A percentile compares a stretch with the other conserved stretches of the same genome.
These are phyloP conservation scores for Diplazon laetatorius DNA, from an alignment of 2,888 invertebrate species.

Conservation along the genomic window DNA sequence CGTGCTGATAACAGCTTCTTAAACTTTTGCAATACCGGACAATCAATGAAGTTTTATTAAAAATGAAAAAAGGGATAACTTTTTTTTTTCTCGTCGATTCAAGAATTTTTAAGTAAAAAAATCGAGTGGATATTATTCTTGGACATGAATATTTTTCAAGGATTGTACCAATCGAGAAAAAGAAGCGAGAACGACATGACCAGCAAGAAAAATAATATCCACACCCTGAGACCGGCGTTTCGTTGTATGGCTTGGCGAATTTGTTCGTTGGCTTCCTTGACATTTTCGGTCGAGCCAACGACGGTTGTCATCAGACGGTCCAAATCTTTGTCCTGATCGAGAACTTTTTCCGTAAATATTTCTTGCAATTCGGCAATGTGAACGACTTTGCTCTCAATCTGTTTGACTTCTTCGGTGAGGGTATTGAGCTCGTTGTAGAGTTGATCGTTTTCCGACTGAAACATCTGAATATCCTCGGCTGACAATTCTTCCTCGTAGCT, in stretches of 20 bases:
- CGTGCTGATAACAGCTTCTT: neutral
- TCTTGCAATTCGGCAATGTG: conserved; percentile 98
- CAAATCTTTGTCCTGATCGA: conserved; percentile 97
- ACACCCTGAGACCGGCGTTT: conserved; percentile 97
- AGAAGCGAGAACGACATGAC: conserved; percentile 97
- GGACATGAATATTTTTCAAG: conserved; percentile 82
- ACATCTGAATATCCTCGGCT: conserved; percentile 95
- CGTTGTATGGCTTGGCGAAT: conserved; percentile 98
- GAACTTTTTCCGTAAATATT: conserved; percentile 97
- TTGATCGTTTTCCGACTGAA: conserved; percentile 95
- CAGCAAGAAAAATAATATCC: conserved; percentile 96
- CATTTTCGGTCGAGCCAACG: conserved; percentile 96
- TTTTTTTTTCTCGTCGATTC: neutral
- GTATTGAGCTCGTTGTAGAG: conserved; percentile 94
- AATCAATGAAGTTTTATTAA: neutral
- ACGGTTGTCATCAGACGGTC: conserved; percentile 95
- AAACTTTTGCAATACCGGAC: neutral
- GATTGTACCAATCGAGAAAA: conserved; percentile 99
- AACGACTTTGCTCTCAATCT: conserved; percentile 95
- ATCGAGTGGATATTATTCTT: neutral
- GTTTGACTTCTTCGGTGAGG: conserved; percentile 94
- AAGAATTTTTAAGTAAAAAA: neutral
- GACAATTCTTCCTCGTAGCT: conserved; percentile 87
- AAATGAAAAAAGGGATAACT: neutral
- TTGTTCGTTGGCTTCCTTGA: conserved; percentile 98